A percentile compares a stretch with the other conserved stretches of the same genome.
phyloP scores from a whole-genome alignment of 1,140 invertebrate species.

The Diploscapter pachys region DNA sequence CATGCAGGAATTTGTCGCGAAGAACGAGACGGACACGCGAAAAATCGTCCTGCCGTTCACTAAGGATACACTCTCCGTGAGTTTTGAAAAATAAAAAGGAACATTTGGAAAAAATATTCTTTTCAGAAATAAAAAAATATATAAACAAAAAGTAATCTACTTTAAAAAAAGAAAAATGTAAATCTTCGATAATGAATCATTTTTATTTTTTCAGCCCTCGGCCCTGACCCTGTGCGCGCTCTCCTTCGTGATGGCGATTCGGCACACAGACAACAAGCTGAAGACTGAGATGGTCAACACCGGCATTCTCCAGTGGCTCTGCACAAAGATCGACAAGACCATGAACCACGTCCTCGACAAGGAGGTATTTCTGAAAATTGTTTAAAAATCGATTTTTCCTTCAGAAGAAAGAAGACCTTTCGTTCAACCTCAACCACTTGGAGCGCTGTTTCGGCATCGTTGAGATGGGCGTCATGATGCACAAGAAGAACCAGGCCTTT shows the following conservation, averaged over 20 bases:
- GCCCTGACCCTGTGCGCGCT: constrained; percentile 27
- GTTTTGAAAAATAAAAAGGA: constrained; percentile 24
- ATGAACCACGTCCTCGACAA: not conserved
- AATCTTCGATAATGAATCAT: not conserved
- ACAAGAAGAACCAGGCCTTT: constrained; percentile 41
- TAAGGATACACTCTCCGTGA: too few species aligned
- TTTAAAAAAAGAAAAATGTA: not conserved
- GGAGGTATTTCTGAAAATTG: not conserved
- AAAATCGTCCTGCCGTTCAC: too few species aligned
- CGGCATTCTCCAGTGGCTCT: constrained; percentile 23
- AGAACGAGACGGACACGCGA: too few species aligned
- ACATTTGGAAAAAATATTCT: constrained; percentile 5
- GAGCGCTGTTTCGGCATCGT: constrained; percentile 39
- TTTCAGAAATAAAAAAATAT: constrained; percentile 21
- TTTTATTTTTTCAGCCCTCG: constrained; percentile 23
- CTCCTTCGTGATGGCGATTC: constrained; percentile 19
- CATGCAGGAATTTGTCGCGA: constrained; percentile 12
- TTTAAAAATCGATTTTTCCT: not conserved
- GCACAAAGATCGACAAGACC: constrained; percentile 3
- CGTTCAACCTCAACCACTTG: constrained; percentile 7
- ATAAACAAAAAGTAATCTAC: constrained; percentile 3
- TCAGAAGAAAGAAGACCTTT: not conserved
- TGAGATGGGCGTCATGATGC: constrained; percentile 27
- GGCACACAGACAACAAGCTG: constrained; percentile 9
- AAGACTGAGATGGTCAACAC: constrained; percentile 29